These are phyloP conservation scores for Metopolophium dirhodum DNA, from an alignment of 1,140 invertebrate species.

Conservation along the genomic window DNA sequence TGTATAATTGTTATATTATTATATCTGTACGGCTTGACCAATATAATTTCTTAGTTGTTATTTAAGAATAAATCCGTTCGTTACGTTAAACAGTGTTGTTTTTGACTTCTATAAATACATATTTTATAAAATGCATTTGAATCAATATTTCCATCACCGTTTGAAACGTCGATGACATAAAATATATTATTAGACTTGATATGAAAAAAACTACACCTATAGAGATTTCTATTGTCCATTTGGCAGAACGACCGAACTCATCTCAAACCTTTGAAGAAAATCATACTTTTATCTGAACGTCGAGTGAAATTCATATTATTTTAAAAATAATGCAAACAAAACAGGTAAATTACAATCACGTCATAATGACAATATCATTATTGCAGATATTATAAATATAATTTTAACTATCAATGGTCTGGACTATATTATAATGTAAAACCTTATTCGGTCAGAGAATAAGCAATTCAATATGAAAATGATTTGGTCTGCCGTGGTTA, in stretches of 20 bases:
- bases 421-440: not conserved
- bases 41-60: too few relatives aligned
- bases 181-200: too few relatives aligned
- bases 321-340: not conserved
- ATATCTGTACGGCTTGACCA: too few relatives aligned
- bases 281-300: too few relatives aligned
- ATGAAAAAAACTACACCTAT: too few relatives aligned
- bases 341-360: too few relatives aligned
- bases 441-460: not conserved
- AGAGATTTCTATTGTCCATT: not conserved
- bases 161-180: too few relatives aligned
- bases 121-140: not conserved
- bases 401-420: too few relatives aligned
- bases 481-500: not conserved
- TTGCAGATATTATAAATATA: too few relatives aligned
- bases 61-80: too few relatives aligned
- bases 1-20: not conserved
- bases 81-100: not conserved
- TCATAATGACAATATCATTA: too few relatives aligned
- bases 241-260: fast-evolving
- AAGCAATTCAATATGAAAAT: not conserved
- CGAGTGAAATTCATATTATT: not conserved
- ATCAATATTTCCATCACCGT: not conserved
- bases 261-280: not conserved
- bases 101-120: not conserved